Base-by-base conservation (phyloP, 1,140 invertebrate genomes). In the Adelges cooleyi region DNA sequence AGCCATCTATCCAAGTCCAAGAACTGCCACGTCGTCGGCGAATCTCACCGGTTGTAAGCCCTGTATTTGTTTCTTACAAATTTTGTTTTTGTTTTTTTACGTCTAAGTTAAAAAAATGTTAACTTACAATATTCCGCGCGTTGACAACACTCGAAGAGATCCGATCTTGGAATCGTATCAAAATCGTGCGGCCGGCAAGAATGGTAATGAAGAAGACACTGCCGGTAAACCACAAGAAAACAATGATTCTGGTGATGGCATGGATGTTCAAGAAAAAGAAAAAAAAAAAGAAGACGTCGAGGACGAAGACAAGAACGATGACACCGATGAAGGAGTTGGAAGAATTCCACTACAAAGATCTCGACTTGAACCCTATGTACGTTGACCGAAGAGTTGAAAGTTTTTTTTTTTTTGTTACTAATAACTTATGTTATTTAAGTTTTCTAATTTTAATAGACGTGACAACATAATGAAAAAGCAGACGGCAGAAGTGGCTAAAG, bases 401-500 rank as follows among this genome's bases (percentile, higher is more conserved):
- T n/a, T n/a, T n/a, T n/a, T n/a, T n/a, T n/a, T n/a, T n/a, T n/a
- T n/a, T n/a, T n/a, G n/a, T n/a, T 22, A 17, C 20, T 51, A 51
- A 51, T 51, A 4, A 23, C 20, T 17, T 20, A 23, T 51, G 5
- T 5, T 23, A 66, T 40, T 71, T 62, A 66, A n/a, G 52, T 10
- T 70, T 62, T 67, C 66, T 29, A 15, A n/a, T 66, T 33, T 67
- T 66, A 66, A n/a, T n/a, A 86, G 79, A 84, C 90, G 69, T 81
- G 84, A 33, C 72, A 86, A 1, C 95, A 88, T 72, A 71, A 93
- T 42, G 77, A 84, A 65, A 80, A 90, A 23, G 84, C 86, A 0
- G 78, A 81, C 0, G 90, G n/a, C n/a, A n/a, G n/a, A 96, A 70
- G 73, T 99, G 1, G 86, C 95, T 49, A 82, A 85, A 62, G 84